phyloP scores from a whole-genome alignment of 2,113 vertebrate species.

The Cyrtonyx montezumae region DNA sequence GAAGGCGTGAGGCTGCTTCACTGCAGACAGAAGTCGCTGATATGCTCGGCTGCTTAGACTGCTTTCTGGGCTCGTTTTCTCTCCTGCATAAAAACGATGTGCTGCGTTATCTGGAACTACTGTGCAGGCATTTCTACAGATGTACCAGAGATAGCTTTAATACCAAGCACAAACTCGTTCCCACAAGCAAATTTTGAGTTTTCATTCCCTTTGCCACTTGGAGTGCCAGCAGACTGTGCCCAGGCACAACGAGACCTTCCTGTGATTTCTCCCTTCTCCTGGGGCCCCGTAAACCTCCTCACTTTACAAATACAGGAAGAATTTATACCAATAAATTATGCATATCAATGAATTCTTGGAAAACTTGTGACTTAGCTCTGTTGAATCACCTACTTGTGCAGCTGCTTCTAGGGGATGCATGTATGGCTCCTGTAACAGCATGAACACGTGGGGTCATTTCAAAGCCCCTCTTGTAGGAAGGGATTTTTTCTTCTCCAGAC shows the following conservation, averaged over 20 bases:
- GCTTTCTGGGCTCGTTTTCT: conserved; percentile 30
- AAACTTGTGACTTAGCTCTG: not conserved
- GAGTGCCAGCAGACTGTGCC: not conserved
- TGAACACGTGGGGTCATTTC: not conserved
- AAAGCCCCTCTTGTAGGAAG: not conserved
- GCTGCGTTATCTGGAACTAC: conserved; percentile 52
- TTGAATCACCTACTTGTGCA: not conserved
- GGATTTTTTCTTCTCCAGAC: not conserved
- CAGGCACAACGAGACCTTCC: not conserved
- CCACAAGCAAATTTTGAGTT: conserved; percentile 45
- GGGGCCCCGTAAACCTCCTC: not conserved
- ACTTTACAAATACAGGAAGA: not conserved
- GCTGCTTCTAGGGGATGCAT: not conserved
- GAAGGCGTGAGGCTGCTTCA: not conserved
- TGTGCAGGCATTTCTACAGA: conserved; percentile 62
- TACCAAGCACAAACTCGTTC: conserved; percentile 31
- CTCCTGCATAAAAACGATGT: not conserved
- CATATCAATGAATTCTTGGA: not conserved
- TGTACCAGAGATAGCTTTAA: conserved; percentile 61
- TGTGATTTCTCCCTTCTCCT: not conserved
- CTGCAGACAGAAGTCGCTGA: not conserved
- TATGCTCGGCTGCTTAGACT: not conserved
- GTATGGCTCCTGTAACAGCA: not conserved
- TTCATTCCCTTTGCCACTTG: conserved; percentile 45
- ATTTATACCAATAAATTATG: not conserved